Conservation (phyloP, 2,113 vertebrate species). For the Triplophysa tibetana region DNA sequence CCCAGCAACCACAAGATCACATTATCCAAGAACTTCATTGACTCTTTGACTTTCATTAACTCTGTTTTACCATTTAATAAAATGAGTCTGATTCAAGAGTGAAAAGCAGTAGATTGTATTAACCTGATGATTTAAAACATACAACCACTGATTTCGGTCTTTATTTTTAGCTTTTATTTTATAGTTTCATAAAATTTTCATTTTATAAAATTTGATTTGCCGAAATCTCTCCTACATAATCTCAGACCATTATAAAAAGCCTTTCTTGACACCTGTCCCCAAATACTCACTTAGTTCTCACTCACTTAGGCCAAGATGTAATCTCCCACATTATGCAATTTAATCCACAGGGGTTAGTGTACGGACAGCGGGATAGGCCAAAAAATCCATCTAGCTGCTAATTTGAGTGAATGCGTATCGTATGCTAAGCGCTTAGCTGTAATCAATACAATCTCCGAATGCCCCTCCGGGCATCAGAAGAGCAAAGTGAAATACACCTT, state of each 20-base stretch:
- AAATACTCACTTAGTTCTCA: constrained; percentile 1
- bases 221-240: neutral
- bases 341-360: constrained; percentile 16
- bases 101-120: neutral
- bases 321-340: neutral
- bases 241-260: neutral
- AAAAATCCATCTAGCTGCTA: constrained; percentile 50
- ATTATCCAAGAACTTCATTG: neutral
- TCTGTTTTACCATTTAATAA: neutral
- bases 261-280: constrained; percentile 21
- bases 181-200: too few relatives aligned
- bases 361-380: constrained; percentile 33
- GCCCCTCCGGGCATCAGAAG: neutral
- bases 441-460: constrained; percentile 49
- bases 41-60: neutral
- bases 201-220: neutral
- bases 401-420: constrained; percentile 52
- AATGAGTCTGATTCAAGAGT: neutral
- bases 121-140: too few relatives aligned
- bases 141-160: too few relatives aligned
- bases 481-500: neutral
- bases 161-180: too few relatives aligned
- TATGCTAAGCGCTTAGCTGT: constrained; percentile 43
- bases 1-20: neutral
- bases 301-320: constrained; percentile 21